phyloP scores from a whole-genome alignment of 2,113 vertebrate genomes.

The Condylura cristata region DNA sequence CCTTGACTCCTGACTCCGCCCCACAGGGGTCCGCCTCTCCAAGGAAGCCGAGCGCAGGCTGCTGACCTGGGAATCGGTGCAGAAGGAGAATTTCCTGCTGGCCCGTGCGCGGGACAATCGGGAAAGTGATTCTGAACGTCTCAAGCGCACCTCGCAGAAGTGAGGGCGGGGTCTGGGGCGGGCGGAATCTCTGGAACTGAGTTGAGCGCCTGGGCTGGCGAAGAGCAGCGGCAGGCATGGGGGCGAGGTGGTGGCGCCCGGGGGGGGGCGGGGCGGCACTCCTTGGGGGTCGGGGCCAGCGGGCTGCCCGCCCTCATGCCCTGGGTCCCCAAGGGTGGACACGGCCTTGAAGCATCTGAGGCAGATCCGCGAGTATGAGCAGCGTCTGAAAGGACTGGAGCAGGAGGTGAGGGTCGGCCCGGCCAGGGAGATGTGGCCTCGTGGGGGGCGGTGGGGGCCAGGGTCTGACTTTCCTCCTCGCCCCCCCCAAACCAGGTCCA shows the following conservation, averaged over 20 bases:
- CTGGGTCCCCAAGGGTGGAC: conserved; percentile 87
- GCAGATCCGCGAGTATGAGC: conserved; percentile 76
- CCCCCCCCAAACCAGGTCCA: conserved; percentile 84
- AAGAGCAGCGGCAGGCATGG: not conserved
- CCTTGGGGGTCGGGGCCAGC: not conserved
- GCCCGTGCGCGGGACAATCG: conserved; percentile 86
- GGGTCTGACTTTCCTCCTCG: not conserved
- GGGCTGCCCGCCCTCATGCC: accelerated
- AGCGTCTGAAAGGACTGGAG: conserved; percentile 76
- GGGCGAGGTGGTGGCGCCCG: not conserved
- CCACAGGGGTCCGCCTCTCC: conserved; percentile 83
- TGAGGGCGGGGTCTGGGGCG: conserved; percentile 71
- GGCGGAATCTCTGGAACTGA: accelerated
- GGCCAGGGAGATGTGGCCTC: conserved; percentile 61
- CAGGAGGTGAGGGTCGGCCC: conserved; percentile 64
- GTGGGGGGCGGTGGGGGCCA: conserved; percentile 62
- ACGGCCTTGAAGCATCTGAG: conserved; percentile 85
- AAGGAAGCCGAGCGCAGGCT: conserved; percentile 83
- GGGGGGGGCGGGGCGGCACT: accelerated
- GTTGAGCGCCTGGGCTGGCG: too few relatives aligned
- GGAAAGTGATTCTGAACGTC: conserved; percentile 89
- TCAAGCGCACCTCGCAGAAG: conserved; percentile 92
- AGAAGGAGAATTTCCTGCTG: conserved; percentile 90
- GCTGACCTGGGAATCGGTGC: conserved; percentile 90
- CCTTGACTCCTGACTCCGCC: not conserved